Base-by-base conservation (phyloP, 2,113 vertebrate genomes). In the Hydropotes inermis region DNA sequence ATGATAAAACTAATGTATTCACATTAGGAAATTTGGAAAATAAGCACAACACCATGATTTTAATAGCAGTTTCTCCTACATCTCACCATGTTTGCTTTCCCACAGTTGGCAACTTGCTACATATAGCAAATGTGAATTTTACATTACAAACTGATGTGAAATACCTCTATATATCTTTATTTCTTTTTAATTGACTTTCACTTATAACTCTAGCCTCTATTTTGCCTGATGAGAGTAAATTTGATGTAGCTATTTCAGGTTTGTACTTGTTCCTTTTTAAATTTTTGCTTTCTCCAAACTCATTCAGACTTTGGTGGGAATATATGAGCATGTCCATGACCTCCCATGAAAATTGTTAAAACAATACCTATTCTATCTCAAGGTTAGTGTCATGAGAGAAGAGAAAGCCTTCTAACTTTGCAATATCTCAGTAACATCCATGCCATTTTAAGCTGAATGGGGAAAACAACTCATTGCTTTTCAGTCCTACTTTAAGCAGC, bases 91-190 rank as follows among this genome's bases (percentile, higher is more conserved):
- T 5, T 81, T 81, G 36, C 60, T 50, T 89, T 94, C 43, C 21
- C 28, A 58, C 19, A 60, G 11, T 55, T 93, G 45, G 86, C 2
- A 81, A 92, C 25, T 87, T 89, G 89, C 45, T 92, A 90, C 93
- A 89, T 88, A 43, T 39, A 94, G 33, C 27, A 96, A 95, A 90
- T 58, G 7, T 50, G 7, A 93, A 96, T 95, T 96, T 96, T 64
- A 91, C 25, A 95, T 74, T 95, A 57, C 13, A 39, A 90, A 60
- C 25, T 84, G 25, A 87, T 67, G 8, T 93, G 81, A 96, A 96
- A 92, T 50, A 96, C 87, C 61, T 79, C 2, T 82, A n/a, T 47
- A 4, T 50, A 30, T 70, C 3, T 87, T 64, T 33, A 43, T 82
- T 95, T 81, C 3, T 89, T 94, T 81, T 6, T 70, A 91, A 91